A percentile compares a stretch with the other conserved stretches of the same genome.
Evolutionary conservation across 2,797 vertebrate genomes (phyloP).

Genomic region (Telmatherina bonti): DNA sequence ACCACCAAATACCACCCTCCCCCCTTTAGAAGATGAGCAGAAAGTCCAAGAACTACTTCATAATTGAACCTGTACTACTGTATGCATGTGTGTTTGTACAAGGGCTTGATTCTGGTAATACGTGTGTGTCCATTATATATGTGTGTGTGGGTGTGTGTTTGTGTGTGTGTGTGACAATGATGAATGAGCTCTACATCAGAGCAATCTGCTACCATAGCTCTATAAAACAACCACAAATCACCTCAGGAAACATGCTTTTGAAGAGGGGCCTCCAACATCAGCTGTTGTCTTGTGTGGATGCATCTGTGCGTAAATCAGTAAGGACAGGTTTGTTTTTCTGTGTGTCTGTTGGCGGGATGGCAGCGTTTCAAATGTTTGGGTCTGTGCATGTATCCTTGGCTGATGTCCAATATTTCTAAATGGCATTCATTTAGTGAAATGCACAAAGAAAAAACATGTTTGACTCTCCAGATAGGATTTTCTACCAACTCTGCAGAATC

Average conservation of each 20-base stretch:
- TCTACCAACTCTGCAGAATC: constrained; percentile 1
- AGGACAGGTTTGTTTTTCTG: constrained; percentile 7
- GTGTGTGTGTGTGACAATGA: constrained; percentile 61
- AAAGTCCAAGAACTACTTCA: background rate
- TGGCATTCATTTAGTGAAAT: background rate
- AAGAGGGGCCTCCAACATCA: constrained; percentile 53
- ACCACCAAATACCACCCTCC: too few relatives aligned
- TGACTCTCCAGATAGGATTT: constrained; percentile 20
- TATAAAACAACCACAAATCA: constrained; percentile 70
- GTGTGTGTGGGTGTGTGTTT: constrained; percentile 25
- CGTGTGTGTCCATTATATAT: constrained; percentile 13
- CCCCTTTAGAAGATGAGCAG: background rate
- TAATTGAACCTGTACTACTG: background rate
- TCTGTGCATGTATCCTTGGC: background rate
- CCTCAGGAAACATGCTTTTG: constrained; percentile 69
- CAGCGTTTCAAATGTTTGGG: background rate
- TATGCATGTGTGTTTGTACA: constrained; percentile 7
- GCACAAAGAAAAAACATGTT: constrained; percentile 8
- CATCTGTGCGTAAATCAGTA: constrained; percentile 51
- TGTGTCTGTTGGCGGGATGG: constrained; percentile 7
- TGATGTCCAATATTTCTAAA: constrained; percentile 8
- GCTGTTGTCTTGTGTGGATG: constrained; percentile 45
- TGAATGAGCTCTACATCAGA: constrained; percentile 69
- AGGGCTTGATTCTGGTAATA: constrained; percentile 19
- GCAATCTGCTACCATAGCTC: constrained; percentile 70